A percentile compares a stretch with the other conserved stretches of the same genome.
phyloP scores from a whole-genome alignment of 2,797 vertebrate genomes.

The Macropus fuliginosus region DNA sequence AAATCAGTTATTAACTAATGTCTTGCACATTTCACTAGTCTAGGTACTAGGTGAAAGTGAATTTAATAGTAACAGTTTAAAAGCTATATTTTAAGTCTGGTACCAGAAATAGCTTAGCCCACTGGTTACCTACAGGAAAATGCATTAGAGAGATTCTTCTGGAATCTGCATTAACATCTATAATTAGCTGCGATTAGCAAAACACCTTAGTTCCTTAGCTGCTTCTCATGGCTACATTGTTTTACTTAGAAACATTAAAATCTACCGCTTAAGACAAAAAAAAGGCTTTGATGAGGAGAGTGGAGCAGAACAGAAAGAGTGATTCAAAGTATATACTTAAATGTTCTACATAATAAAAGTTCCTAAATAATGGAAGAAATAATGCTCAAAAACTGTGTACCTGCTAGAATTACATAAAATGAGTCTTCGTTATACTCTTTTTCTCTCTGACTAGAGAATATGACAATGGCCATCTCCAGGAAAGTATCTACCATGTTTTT shows the following conservation, averaged over 20 bases:
- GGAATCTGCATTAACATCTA: not conserved
- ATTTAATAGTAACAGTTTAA: not conserved
- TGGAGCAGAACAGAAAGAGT: not conserved
- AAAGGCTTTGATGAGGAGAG: not conserved
- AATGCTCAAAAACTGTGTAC: not conserved
- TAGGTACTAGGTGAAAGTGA: constrained; percentile 17
- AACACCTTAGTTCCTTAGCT: not conserved
- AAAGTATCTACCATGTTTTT: constrained; percentile 50
- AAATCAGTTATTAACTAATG: not conserved
- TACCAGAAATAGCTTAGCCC: not conserved
- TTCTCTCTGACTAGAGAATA: constrained; percentile 63
- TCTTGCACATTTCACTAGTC: not conserved
- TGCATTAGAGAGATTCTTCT: not conserved
- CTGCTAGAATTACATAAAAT: not conserved
- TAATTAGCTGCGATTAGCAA: no score
- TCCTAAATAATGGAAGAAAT: not conserved
- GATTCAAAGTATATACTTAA: not conserved
- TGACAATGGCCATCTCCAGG: constrained; percentile 56
- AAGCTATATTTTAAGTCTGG: not conserved
- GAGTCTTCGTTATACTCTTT: constrained; percentile 1
- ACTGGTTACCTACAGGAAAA: not conserved
- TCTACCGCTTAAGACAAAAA: not conserved
- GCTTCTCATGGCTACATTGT: not conserved
- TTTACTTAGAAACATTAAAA: not conserved
- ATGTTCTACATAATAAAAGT: not conserved